Evolutionary conservation across 2,888 invertebrate genomes (phyloP), one percentile per base, ranked within the genome.

Genomic region (Linyphia triangularis): DNA sequence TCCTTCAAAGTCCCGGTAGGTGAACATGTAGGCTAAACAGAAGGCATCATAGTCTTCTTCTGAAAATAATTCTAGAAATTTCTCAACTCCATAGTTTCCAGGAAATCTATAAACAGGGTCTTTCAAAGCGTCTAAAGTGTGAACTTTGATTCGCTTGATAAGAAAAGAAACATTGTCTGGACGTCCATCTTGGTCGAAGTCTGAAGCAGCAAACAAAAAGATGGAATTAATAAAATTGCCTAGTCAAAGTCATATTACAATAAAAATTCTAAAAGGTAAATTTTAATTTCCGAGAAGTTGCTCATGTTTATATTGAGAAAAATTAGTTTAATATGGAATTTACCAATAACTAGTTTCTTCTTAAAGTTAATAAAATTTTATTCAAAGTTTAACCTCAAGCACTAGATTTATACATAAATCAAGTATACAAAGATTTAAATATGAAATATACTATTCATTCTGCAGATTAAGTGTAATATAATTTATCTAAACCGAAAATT

Each of bases 21-120:
- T 99, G 93, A 99, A 98, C 96, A 99, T 98, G 93, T 99, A 99
- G 81, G 99, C 99, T 92, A 99, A 94, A 92, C 99, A 99, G 93
- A 99, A 99, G 24, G 98, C 97, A 93, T 99, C 98, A 93, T 99
- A 99, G 93, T 99, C 98, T 92, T 97, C 97, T 95, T 98, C 97
- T 91, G 98, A 98, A 94, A 99, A 99, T 90, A 99, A 95, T 93
- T 99, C 99, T 90, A 99, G 95, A 94, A 98, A 99, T 94, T 99
- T 99, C 93, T 98, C 99, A 84, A 99, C 99, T 67, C 99, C 99
- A 92, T 99, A 98, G 93, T 98, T 98, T 91, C 96, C 96, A 0
- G 97, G 96, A 93, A 97, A 97, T 91, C 97, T 95, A 93, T 98
- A 98, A 72, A 95, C 95, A 9, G 96, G 96, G 93, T 97, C 97